phyloP scores from a whole-genome alignment of 2,113 vertebrate species.

The Ictalurus furcatus region DNA sequence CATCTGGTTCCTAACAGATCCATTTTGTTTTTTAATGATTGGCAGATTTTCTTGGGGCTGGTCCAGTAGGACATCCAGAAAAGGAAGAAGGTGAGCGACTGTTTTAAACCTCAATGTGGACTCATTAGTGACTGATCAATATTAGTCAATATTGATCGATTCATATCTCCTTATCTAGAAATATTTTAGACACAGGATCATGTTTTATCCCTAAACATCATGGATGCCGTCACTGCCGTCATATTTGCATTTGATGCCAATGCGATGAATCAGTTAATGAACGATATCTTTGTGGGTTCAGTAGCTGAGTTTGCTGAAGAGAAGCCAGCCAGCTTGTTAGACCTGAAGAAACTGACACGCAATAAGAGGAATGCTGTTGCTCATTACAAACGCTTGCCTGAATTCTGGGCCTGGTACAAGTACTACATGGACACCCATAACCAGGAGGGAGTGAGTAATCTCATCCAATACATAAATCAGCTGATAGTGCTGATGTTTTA shows the following conservation, averaged over 20 bases:
- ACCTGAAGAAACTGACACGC: constrained; percentile 64
- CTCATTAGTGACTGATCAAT: neutral
- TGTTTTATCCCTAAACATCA: neutral
- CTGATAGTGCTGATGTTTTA: neutral
- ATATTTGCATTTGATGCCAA: constrained; percentile 7
- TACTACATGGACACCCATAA: constrained; percentile 73
- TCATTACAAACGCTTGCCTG: constrained; percentile 65
- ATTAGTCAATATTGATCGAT: neutral
- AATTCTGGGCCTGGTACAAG: constrained; percentile 81
- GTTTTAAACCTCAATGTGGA: neutral
- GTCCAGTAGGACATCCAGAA: constrained; percentile 66
- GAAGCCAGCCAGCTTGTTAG: constrained; percentile 52
- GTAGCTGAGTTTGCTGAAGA: constrained; percentile 55
- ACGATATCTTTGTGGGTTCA: constrained; percentile 8
- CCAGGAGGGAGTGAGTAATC: constrained; percentile 76
- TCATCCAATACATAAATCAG: constrained; percentile 7
- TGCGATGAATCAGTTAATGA: neutral
- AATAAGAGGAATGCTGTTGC: constrained; percentile 67
- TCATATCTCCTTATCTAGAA: neutral
- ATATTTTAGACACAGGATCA: neutral
- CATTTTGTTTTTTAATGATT: constrained; percentile 57
- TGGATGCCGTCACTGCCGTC: neutral
- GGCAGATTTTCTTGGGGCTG: constrained; percentile 74
- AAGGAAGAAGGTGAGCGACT: constrained; percentile 67
- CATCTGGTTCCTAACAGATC: constrained; percentile 65